Evolutionary conservation across 2,888 invertebrate species (phyloP).

Genomic region (Drosophila emarginata): DNA sequence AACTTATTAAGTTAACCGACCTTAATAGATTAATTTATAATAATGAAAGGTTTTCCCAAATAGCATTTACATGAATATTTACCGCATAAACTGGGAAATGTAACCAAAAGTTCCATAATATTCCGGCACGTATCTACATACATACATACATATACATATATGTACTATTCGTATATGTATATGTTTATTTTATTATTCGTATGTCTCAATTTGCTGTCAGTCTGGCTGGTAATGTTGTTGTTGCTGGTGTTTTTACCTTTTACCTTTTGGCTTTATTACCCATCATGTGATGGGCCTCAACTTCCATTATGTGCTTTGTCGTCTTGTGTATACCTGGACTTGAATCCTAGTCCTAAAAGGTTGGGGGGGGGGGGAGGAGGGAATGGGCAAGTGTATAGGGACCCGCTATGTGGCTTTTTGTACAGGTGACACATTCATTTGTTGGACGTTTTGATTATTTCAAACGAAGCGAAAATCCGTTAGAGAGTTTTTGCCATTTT

Average conservation of each 20-base stretch:
- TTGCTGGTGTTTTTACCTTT: slow-evolving; percentile 43
- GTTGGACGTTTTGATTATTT: slow-evolving; percentile 71
- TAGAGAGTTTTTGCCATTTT: slow-evolving; percentile 52
- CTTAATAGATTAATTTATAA: slow-evolving; percentile 1
- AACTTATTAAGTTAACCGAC: slow-evolving; percentile 38
- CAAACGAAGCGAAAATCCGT: slow-evolving; percentile 60
- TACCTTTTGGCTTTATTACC: slow-evolving; percentile 36
- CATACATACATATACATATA: neutral
- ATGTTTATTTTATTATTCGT: slow-evolving; percentile 48
- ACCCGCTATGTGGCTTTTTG: slow-evolving; percentile 44
- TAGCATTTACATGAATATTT: neutral
- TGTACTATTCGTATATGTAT: slow-evolving; percentile 7
- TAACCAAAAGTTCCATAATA: neutral
- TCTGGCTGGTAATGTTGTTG: slow-evolving; percentile 12
- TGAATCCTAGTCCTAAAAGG: neutral
- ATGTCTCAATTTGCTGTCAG: slow-evolving; percentile 51
- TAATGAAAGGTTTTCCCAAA: neutral
- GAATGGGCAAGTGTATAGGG: too few relatives aligned
- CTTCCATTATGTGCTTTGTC: neutral
- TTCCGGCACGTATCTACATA: slow-evolving; percentile 16
- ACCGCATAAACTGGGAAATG: neutral
- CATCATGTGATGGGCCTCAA: neutral
- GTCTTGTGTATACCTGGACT: neutral
- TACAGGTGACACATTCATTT: slow-evolving; percentile 72
- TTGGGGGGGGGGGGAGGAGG: too few relatives aligned